Base-by-base conservation (phyloP, 2,113 vertebrate genomes). In the Eretmochelys imbricata region DNA sequence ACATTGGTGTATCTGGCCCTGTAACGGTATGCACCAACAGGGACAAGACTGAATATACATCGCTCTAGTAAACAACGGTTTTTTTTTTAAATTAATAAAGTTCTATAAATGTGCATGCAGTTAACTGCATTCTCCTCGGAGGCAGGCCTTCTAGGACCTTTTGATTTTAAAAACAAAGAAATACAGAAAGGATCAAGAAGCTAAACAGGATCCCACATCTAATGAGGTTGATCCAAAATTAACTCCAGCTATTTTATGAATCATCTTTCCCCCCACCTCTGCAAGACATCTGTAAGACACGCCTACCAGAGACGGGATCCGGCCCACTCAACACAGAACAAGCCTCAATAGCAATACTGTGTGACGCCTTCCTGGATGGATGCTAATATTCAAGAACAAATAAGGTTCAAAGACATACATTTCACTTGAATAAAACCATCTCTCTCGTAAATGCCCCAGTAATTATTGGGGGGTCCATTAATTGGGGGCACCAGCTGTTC, bases 401-500 rank as follows among this genome's bases (percentile, higher is more conserved):
- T 8, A 78, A 91, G 48, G 27, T 89, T 94, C 57, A 54, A 85
- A 93, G 87, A 20, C 91, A 95, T 83, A 75, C 65, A 51, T 87
- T 93, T 80, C 80, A 69, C 59, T 84, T 49, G 11, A 93, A 89
- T 35, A 90, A 95, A 87, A 48, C 17, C 3, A 89, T 49, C 84
- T 75, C 10, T 92, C 94, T 89, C 59, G n/a, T 76, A 80, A 88
- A 92, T 1, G 80, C 54, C 75, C 69, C 84, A 82, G 42, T 85
- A 97, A 95, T 93, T 90, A 95, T n/a, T 92, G 57, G 27, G 75
- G 89, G 87, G 88, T 95, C 93, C 75, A 89, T 94, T 91, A 94
- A 82, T 90, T 42, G 42, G 84, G 83, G 96, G 85, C 92, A 94
- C 48, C 96, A 97, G 97, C 97, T 96, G 93, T 91, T 97, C 84